Base-by-base conservation (phyloP, 1,140 invertebrate genomes). In the Drosophila santomea region DNA sequence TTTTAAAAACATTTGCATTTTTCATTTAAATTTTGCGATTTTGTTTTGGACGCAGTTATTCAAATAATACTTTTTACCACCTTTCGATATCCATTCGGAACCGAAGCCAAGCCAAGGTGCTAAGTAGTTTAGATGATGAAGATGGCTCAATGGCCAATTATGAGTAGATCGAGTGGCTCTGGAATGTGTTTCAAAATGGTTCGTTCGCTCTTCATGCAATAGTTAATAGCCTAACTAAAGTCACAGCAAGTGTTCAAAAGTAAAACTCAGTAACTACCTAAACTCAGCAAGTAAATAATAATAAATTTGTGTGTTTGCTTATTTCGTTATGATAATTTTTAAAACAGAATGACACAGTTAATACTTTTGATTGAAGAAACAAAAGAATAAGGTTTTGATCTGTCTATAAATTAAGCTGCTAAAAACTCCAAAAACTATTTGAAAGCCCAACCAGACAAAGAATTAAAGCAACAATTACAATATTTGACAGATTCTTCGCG, bases 221-320 rank as follows among this genome's bases (percentile, higher is more conserved):
- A 80, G 77, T 57, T 51, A 77, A 73, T 39, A 78, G 57, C 52
- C 69, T 89, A 88, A 82, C 66, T 74, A 71, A 86, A 79, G 74
- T 85, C 81, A 85, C 82, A 85, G 82, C 63, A 78, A 86, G 82
- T 86, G 83, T 86, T 86, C 83, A 88, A 86, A 63, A 56, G 59
- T 73, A 73, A 74, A 74, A 74, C 69, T 74, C 72, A 74, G 72
- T 73, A 74, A 74, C 72, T 74, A 74, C 71, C 72, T 74, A 56
- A 63, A 74, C 72, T 56, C 35, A 75, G 48, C 45, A 74, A 66
- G 47, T 57, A 74, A 47, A 64, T 44, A 74, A 51, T 36, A 14
- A 48, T 39, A 36, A 45, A 32, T n/a, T 72, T 73, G 45, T 71
- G 67, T 69, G 55, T 20, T 20, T 52, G 69, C 68, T 71, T 73